Percentiles rank a stretch among this genome's conserved stretches.
Evolutionary conservation across 2,113 vertebrate genomes (phyloP).

Genomic region (Trachemys scripta): DNA sequence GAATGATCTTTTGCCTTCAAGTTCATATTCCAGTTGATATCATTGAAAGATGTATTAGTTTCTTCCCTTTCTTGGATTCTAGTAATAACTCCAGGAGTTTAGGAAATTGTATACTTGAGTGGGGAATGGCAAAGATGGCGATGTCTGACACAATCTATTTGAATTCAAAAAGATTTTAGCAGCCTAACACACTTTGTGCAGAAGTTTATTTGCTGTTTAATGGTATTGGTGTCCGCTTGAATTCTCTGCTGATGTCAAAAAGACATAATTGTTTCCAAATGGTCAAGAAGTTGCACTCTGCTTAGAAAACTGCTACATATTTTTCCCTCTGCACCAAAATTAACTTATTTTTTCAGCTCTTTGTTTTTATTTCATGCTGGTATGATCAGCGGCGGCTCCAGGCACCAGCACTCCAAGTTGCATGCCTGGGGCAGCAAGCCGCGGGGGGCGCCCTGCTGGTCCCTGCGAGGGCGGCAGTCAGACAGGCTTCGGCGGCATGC

Average conservation of each 20-base stretch:
- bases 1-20: background rate
- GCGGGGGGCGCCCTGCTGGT: no score
- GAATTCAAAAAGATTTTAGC: background rate
- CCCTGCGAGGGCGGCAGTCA: no score
- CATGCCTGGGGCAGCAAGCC: no score
- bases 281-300: background rate
- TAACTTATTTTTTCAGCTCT: background rate
- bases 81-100: background rate
- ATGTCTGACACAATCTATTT: background rate
- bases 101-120: background rate
- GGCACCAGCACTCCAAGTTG: no score
- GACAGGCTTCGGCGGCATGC: no score
- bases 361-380: background rate
- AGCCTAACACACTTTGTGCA: background rate
- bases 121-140: background rate
- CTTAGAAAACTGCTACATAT: background rate
- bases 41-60: background rate
- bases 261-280: slow-evolving; percentile 41
- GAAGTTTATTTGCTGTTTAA: background rate
- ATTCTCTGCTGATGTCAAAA: background rate
- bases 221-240: slow-evolving; percentile 3
- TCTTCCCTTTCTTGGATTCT: background rate
- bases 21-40: background rate
- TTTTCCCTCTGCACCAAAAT: slow-evolving; percentile 1
- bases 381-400: background rate